A percentile compares a stretch with the other conserved stretches of the same genome.
Conservation (phyloP, 2,888 invertebrate genomes). For the Limenitis camilla region DNA sequence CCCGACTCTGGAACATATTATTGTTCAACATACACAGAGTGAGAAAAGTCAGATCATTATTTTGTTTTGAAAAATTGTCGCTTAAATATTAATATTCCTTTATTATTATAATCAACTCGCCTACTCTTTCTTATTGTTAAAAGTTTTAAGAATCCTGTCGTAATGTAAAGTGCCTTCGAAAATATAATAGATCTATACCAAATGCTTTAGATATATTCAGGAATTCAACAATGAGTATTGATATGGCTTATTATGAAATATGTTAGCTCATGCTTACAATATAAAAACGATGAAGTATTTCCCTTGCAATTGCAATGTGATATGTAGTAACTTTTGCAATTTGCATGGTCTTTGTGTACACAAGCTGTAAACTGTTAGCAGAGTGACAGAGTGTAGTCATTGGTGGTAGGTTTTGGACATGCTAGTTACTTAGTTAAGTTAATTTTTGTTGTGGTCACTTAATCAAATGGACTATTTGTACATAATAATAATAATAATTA, state of each 20-base stretch:
- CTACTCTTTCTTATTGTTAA: too few species aligned
- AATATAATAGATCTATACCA: constrained; percentile 4
- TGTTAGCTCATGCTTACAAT: background rate
- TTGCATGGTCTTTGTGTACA: background rate
- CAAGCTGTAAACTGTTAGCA: background rate
- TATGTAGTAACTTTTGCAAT: constrained; percentile 1
- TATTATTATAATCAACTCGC: too few species aligned
- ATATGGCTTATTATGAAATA: background rate
- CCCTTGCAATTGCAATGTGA: constrained; percentile 9
- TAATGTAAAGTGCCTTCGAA: constrained; percentile 15
- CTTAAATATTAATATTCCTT: too few species aligned
- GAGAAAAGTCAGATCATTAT: too few species aligned
- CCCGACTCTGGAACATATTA: constrained; percentile 85
- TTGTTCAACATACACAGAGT: too few species aligned
- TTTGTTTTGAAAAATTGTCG: too few species aligned
- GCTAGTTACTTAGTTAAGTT: constrained; percentile 1
- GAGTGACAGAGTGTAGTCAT: background rate
- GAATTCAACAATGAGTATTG: background rate
- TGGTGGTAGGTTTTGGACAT: background rate
- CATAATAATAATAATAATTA: background rate
- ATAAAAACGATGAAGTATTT: background rate
- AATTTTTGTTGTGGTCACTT: background rate
- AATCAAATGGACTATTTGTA: background rate
- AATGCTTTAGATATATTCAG: constrained; percentile 7
- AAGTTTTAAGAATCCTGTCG: background rate